Evolutionary conservation across 2,797 vertebrate species (phyloP).

Genomic region (Dendrocincla tyrannina): DNA sequence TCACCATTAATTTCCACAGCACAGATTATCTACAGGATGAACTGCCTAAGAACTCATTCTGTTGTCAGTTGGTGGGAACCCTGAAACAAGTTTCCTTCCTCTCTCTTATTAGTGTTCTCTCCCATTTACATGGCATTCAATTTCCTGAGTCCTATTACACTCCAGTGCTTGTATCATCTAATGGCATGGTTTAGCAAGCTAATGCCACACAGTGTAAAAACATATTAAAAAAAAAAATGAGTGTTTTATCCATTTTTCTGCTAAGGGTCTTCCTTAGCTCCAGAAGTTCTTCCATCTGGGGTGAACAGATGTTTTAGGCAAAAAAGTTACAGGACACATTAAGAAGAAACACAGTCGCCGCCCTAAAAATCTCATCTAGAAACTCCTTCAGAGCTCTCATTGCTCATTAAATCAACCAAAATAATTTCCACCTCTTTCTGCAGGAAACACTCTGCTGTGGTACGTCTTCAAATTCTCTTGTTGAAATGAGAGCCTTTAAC

Average conservation of each 20-base stretch:
- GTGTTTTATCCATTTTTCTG: background rate
- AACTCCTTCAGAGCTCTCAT: background rate
- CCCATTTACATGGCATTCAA: background rate
- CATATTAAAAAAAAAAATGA: too few relatives aligned
- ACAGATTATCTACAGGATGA: background rate
- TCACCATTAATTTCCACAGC: background rate
- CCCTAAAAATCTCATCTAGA: background rate
- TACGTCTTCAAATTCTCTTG: background rate
- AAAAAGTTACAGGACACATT: background rate
- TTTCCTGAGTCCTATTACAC: background rate
- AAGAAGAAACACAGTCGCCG: background rate
- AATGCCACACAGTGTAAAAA: background rate
- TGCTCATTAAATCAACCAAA: background rate
- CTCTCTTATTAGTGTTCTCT: background rate
- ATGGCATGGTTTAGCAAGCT: background rate
- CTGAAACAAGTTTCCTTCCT: background rate
- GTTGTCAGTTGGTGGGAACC: rapidly evolving
- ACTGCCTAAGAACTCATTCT: background rate
- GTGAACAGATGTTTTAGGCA: background rate
- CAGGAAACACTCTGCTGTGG: background rate
- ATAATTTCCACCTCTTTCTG: background rate
- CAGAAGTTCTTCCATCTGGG: background rate
- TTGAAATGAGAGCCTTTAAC: background rate
- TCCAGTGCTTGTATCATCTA: background rate
- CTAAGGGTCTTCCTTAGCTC: background rate